Percentiles rank a stretch among this genome's conserved stretches.
These are phyloP conservation scores for Sericinus montela DNA, from an alignment of 2,888 invertebrate genomes.

Conservation along the genomic window DNA sequence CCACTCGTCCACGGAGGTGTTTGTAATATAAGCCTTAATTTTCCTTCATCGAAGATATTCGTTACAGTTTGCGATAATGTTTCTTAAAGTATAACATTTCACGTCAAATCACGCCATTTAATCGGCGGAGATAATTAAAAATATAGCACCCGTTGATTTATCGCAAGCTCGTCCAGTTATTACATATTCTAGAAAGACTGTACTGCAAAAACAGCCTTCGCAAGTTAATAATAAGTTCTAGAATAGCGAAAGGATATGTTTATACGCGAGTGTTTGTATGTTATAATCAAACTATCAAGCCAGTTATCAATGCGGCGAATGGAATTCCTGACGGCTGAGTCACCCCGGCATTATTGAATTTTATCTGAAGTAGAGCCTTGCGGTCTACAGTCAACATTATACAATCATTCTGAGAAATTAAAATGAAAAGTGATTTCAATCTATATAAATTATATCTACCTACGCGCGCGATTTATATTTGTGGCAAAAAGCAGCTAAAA, in stretches of 20 bases:
- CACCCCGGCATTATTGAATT: constrained; percentile 6
- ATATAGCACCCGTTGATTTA: not conserved
- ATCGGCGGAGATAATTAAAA: not conserved
- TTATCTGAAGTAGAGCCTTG: constrained; percentile 7
- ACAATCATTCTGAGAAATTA: no score
- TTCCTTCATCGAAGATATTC: no score
- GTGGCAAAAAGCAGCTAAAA: no score
- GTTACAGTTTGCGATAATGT: no score
- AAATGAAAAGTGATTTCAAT: no score
- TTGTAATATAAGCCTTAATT: no score
- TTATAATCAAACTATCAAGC: not conserved
- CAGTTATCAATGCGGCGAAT: constrained; percentile 10
- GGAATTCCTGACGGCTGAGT: constrained; percentile 10
- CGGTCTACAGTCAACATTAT: not conserved
- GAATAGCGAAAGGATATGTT: not conserved
- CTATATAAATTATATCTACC: no score
- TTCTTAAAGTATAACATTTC: not conserved
- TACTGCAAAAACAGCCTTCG: constrained; percentile 1
- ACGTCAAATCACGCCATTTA: not conserved
- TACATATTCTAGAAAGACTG: not conserved
- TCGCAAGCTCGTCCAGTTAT: not conserved
- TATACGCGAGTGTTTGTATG: not conserved
- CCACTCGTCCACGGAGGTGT: no score
- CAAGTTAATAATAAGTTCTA: not conserved
- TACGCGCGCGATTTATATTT: no score